Evolutionary conservation across 2,113 vertebrate species (phyloP).

Genomic region (Xerus inauris): DNA sequence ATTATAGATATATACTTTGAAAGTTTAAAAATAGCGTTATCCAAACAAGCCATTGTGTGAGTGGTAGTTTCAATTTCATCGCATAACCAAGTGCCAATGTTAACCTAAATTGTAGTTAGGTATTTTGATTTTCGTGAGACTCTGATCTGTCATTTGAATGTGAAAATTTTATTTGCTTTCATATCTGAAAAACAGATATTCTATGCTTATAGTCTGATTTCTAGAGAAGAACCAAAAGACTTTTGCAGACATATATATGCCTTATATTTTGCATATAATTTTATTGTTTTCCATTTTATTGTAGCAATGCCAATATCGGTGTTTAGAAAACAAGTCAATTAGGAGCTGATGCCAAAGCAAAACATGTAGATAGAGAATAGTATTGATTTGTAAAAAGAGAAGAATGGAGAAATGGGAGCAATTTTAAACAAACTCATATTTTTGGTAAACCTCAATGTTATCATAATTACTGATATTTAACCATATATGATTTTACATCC

Average conservation of each 20-base stretch:
- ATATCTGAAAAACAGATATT: constrained; percentile 6
- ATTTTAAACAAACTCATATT: constrained; percentile 7
- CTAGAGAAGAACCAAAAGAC: background rate
- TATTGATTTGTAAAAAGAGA: constrained; percentile 52
- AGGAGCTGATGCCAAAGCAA: constrained; percentile 3
- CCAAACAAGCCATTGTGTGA: background rate
- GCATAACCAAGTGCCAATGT: background rate
- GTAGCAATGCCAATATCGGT: background rate
- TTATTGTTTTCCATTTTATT: background rate
- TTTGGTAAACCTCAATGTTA: background rate
- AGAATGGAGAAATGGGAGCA: background rate
- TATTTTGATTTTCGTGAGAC: background rate
- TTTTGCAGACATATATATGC: background rate
- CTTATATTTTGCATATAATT: constrained; percentile 25
- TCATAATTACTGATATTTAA: constrained; percentile 7
- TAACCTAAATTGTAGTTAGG: background rate
- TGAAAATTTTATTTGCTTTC: background rate
- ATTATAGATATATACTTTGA: background rate
- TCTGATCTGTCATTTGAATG: background rate
- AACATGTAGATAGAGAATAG: background rate
- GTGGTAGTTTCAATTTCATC: background rate
- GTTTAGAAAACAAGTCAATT: constrained; percentile 44
- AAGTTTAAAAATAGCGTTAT: background rate
- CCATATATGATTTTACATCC: background rate
- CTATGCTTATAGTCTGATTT: background rate